Evolutionary conservation across 2,888 invertebrate species (phyloP), one percentile per base, ranked within the genome.

Genomic region (Pterostichus niger): DNA sequence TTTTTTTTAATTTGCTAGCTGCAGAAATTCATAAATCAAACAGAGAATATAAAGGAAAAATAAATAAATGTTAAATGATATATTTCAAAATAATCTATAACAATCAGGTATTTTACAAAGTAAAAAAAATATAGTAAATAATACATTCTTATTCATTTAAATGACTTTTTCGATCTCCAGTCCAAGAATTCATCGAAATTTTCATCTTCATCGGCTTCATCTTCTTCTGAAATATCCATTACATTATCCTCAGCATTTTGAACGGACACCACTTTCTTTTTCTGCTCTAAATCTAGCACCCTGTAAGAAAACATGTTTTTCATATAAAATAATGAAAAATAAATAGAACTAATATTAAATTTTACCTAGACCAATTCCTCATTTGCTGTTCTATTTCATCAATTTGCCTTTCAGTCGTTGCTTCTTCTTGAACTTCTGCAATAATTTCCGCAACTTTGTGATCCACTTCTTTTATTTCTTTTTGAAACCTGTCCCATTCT

Each of bases 301-400:
- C 96, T 96, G 89, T 82, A 92, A 92, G 6, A 10, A 3, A 49
- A 49, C 9, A 49, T 11, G 31, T 49, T 52, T 52, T 52, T n/a
- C n/a, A n/a, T 46, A 31, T 59, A 68, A n/a, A 35, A 73, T 33
- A 35, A 5, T 31, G 6, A 3, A 13, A 3, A 31, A 10, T 73
- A 49, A 49, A 49, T 13, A n/a, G n/a, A n/a, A n/a, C n/a, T 54
- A 54, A 17, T n/a, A 15, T 54, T 2, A 54, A 82, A 40, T n/a
- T n/a, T n/a, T 91, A 96, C 95, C 93, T 94, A 9, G 95, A 94
- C 94, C 96, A 95, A 88, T 96, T 95, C 85, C 94, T 92, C 88
- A 98, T 95, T 92, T 98, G 98, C 90, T 98, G 98, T 90, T 98
- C 98, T 85, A 98, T 97, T 92, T 98, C 97, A 88, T 97, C 96